These are phyloP conservation scores for Drosophila bifasciata DNA, from an alignment of 1,140 invertebrate genomes.

Conservation along the genomic window DNA sequence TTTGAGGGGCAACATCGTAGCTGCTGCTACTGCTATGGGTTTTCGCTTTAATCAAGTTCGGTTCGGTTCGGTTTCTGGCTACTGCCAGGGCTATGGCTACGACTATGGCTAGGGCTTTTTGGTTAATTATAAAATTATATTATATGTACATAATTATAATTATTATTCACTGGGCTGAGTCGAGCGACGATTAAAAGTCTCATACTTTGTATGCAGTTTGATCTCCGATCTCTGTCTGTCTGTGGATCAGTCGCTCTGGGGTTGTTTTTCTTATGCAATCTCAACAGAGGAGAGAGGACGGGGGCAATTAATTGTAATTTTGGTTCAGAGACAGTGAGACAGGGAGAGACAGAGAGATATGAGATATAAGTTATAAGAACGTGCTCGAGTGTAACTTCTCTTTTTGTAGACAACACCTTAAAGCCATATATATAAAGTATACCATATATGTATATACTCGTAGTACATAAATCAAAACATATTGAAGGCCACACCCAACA, in stretches of 20 bases:
- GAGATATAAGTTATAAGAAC: constrained; percentile 44
- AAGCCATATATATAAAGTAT: not conserved
- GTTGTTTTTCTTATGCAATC: constrained; percentile 32
- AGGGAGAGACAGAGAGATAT: too few species aligned
- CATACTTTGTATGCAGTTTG: not conserved
- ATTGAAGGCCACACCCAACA: constrained; percentile 6
- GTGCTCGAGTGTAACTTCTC: constrained; percentile 26
- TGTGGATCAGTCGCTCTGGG: constrained; percentile 1
- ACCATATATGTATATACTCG: not conserved
- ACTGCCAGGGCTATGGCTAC: constrained; percentile 22
- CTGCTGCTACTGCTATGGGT: not conserved
- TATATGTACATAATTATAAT: constrained; percentile 17
- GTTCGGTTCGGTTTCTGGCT: not conserved
- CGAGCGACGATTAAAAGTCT: constrained; percentile 1
- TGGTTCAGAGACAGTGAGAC: too few species aligned
- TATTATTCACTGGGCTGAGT: constrained; percentile 13
- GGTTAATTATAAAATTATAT: constrained; percentile 1
- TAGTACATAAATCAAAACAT: not conserved
- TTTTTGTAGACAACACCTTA: too few species aligned
- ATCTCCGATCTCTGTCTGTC: not conserved
- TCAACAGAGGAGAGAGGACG: too few species aligned
- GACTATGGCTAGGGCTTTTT: constrained; percentile 1
- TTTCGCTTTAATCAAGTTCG: constrained; percentile 24
- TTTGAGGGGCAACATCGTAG: too few species aligned
- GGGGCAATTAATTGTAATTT: constrained; percentile 28